phyloP scores from a whole-genome alignment of 2,888 invertebrate species.

The Willowsia nigromaculata region DNA sequence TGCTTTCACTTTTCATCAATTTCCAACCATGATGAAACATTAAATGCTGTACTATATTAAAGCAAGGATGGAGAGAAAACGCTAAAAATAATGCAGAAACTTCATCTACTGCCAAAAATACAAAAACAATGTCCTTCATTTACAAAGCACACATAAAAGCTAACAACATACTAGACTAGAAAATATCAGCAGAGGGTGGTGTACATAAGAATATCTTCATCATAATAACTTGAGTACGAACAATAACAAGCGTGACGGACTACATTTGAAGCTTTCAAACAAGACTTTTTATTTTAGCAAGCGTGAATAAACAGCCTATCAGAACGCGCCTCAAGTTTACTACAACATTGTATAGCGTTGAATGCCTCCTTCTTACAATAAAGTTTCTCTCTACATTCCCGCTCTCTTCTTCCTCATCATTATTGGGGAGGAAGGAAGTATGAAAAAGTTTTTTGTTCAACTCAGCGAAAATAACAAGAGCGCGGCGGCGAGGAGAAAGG shows the following conservation, averaged over 20 bases:
- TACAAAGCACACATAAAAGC: neutral
- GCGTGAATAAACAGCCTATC: neutral
- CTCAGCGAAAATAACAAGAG: conserved; percentile 28
- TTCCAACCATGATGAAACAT: neutral
- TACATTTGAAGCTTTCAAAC: neutral
- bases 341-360: no score
- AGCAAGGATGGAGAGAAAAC: neutral
- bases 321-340: no score
- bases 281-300: neutral
- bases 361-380: neutral
- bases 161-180: neutral
- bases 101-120: neutral
- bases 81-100: conserved; percentile 2
- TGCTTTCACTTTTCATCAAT: neutral
- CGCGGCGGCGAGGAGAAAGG: neutral
- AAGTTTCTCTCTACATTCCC: neutral
- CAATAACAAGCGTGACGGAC: conserved; percentile 9
- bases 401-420: neutral
- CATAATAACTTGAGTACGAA: neutral
- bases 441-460: neutral
- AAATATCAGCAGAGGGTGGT: neutral
- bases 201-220: no score
- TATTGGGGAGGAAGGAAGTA: conserved; percentile 4
- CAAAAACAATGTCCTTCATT: neutral
- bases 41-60: conserved; percentile 7